Evolutionary conservation across 2,888 invertebrate genomes (phyloP).

Genomic region (Junonia oenone): DNA sequence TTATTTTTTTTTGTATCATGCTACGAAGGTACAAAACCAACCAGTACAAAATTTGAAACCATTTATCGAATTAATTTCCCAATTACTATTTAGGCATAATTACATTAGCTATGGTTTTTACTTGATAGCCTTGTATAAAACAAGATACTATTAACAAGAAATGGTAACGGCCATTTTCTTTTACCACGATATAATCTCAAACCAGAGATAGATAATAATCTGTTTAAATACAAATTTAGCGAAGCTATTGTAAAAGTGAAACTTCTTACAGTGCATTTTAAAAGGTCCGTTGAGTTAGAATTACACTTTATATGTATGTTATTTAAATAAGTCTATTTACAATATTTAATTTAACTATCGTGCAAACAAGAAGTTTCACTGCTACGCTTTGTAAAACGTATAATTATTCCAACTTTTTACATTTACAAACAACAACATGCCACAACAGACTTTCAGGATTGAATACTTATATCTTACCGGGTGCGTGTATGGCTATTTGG

Average conservation of each 20-base stretch:
- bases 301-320: too few relatives aligned
- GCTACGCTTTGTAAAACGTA: not conserved
- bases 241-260: not conserved
- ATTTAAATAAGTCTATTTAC: too few relatives aligned
- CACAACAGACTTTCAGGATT: slow-evolving; percentile 40
- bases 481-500: slow-evolving; percentile 97
- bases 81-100: not conserved
- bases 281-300: not conserved
- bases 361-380: not conserved
- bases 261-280: not conserved
- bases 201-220: too few relatives aligned
- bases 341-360: too few relatives aligned
- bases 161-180: not conserved
- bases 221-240: not conserved
- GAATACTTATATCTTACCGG: slow-evolving; percentile 87
- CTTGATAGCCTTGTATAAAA: not conserved
- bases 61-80: not conserved
- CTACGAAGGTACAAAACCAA: slow-evolving; percentile 1
- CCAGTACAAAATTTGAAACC: not conserved
- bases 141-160: not conserved
- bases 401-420: slow-evolving; percentile 1
- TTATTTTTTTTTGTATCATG: slow-evolving; percentile 7
- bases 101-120: too few relatives aligned
- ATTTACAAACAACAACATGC: slow-evolving; percentile 45
- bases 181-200: too few relatives aligned